Conservation (phyloP, 1,140 invertebrate genomes). For the Diprion similis region DNA sequence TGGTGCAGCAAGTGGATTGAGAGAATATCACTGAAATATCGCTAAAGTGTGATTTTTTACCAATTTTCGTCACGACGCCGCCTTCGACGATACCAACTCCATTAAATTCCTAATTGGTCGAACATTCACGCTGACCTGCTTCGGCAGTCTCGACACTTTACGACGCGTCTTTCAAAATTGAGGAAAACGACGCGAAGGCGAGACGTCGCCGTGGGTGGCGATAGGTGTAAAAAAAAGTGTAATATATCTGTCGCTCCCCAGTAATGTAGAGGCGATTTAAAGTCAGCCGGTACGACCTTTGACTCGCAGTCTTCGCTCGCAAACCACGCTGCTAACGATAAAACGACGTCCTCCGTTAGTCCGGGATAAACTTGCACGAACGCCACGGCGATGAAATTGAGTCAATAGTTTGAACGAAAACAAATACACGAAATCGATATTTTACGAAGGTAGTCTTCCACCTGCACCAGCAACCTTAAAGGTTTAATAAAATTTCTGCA, state of each 20-base stretch:
- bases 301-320: constrained; percentile 25
- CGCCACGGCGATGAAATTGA: not conserved
- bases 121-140: no score
- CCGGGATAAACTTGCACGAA: no score
- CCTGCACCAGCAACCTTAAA: constrained; percentile 32
- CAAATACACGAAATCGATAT: not conserved
- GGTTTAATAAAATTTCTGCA: constrained; percentile 31
- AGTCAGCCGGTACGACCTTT: not conserved
- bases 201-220: not conserved
- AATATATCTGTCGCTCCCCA: not conserved
- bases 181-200: not conserved
- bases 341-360: no score
- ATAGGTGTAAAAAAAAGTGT: not conserved
- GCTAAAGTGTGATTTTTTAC: no score
- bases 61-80: no score
- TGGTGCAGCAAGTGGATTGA: no score
- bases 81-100: no score
- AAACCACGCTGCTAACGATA: constrained; percentile 8
- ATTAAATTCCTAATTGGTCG: no score
- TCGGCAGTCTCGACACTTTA: not conserved
- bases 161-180: not conserved
- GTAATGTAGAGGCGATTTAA: constrained; percentile 1
- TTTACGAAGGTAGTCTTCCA: no score
- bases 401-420: not conserved
- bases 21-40: no score